Evolutionary conservation across 2,888 invertebrate species (phyloP).

Genomic region (Orthosia gracilis): DNA sequence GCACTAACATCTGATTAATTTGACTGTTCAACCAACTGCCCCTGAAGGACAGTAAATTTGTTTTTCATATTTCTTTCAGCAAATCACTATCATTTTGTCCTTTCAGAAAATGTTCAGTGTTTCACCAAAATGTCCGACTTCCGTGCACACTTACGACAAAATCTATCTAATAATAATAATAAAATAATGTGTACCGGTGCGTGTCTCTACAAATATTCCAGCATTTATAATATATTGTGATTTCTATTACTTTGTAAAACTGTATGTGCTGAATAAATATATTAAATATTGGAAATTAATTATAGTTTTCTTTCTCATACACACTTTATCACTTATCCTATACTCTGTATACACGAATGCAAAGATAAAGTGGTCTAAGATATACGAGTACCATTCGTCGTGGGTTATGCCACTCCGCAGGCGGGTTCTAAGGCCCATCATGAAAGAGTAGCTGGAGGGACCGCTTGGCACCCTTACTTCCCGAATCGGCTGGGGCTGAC

Average conservation of each 20-base stretch:
- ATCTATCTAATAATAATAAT: slow-evolving; percentile 30
- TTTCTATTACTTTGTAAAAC: slow-evolving; percentile 73
- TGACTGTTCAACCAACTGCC: no score
- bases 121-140: slow-evolving; percentile 4
- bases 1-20: no score
- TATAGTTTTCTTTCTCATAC: not conserved
- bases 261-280: slow-evolving; percentile 68
- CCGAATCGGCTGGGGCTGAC: not conserved
- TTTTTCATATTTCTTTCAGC: no score
- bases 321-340: no score
- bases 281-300: slow-evolving; percentile 63
- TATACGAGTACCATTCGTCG: no score
- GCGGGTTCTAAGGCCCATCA: not conserved
- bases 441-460: not conserved
- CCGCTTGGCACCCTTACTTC: not conserved
- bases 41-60: no score
- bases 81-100: no score
- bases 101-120: not conserved
- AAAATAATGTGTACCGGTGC: slow-evolving; percentile 44
- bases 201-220: slow-evolving; percentile 51
- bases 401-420: no score
- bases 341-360: no score
- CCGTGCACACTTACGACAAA: slow-evolving; percentile 11
- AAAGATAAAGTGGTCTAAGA: no score
- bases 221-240: slow-evolving; percentile 65